phyloP scores from a whole-genome alignment of 2,888 invertebrate genomes.

The Gasteruption jaculator region DNA sequence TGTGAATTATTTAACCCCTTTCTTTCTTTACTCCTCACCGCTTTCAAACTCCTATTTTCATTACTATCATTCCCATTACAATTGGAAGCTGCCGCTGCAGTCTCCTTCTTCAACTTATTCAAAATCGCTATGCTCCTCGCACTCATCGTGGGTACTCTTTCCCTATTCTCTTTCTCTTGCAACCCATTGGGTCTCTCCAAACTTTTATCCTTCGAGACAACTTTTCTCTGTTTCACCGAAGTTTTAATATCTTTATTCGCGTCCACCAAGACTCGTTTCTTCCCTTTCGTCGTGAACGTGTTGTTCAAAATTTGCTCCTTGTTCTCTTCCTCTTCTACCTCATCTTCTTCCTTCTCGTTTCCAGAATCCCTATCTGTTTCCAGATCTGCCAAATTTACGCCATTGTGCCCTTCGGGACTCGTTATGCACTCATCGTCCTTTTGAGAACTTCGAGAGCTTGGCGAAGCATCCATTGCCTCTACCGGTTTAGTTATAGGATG shows the following conservation, averaged over 20 bases:
- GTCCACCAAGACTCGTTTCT: slow-evolving; percentile 40
- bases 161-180: slow-evolving; percentile 41
- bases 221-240: slow-evolving; percentile 37
- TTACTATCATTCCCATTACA: slow-evolving; percentile 13
- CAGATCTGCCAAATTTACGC: too few species aligned
- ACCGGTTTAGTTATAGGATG: too few species aligned
- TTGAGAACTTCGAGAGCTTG: too few species aligned
- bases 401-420: too few species aligned
- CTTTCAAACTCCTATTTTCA: slow-evolving; percentile 29
- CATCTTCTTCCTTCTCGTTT: slow-evolving; percentile 6
- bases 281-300: slow-evolving; percentile 29
- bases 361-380: slow-evolving; percentile 1
- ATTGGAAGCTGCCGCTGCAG: too few species aligned
- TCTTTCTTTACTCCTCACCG: slow-evolving; percentile 37
- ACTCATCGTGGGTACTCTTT: slow-evolving; percentile 32
- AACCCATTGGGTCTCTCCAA: slow-evolving; percentile 8
- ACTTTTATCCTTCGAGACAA: slow-evolving; percentile 25
- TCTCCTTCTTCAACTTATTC: slow-evolving; percentile 42
- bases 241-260: slow-evolving; percentile 34
- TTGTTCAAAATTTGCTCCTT: slow-evolving; percentile 29
- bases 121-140: slow-evolving; percentile 45
- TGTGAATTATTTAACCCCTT: slow-evolving; percentile 36
- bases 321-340: slow-evolving; percentile 1
- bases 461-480: too few species aligned
- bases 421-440: too few species aligned